Conservation (phyloP, 2,888 invertebrate species). For the Autographa pulchrina region DNA sequence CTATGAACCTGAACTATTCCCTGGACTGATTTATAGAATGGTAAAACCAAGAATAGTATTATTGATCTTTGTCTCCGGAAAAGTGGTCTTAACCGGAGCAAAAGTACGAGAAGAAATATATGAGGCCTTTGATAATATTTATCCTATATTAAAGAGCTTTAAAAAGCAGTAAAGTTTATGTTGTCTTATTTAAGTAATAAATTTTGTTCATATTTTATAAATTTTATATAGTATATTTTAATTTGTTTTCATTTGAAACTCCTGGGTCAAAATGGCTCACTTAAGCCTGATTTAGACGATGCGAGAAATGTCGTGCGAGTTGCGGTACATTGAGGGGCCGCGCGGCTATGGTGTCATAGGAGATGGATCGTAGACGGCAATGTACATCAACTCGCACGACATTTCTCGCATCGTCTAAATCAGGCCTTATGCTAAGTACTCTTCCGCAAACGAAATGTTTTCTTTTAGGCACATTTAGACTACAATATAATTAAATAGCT, state of each 20-base stretch:
- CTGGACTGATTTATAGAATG: slow-evolving; percentile 99
- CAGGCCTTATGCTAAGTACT: no score
- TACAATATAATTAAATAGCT: no score
- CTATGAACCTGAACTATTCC: slow-evolving; percentile 99
- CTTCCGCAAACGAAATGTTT: no score
- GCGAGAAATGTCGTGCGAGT: no score
- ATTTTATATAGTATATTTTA: slow-evolving; percentile 23
- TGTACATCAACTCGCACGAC: no score
- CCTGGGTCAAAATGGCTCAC: not conserved
- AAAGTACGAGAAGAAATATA: slow-evolving; percentile 98
- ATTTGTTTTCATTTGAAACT: slow-evolving; percentile 31
- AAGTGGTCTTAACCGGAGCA: slow-evolving; percentile 99
- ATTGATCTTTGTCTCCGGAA: slow-evolving; percentile 99
- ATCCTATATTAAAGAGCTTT: slow-evolving; percentile 98
- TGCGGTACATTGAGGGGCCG: no score
- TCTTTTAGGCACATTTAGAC: no score
- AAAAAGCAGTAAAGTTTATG: slow-evolving; percentile 92
- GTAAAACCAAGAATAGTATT: slow-evolving; percentile 99
- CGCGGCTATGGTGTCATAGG: no score
- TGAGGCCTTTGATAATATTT: slow-evolving; percentile 98
- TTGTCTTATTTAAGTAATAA: slow-evolving; percentile 41
- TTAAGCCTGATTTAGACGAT: no score
- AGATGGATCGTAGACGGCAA: no score
- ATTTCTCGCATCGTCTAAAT: no score
- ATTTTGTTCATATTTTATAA: slow-evolving; percentile 33